Base-by-base conservation (phyloP, 1,140 invertebrate genomes). In the Phortica variegata region DNA sequence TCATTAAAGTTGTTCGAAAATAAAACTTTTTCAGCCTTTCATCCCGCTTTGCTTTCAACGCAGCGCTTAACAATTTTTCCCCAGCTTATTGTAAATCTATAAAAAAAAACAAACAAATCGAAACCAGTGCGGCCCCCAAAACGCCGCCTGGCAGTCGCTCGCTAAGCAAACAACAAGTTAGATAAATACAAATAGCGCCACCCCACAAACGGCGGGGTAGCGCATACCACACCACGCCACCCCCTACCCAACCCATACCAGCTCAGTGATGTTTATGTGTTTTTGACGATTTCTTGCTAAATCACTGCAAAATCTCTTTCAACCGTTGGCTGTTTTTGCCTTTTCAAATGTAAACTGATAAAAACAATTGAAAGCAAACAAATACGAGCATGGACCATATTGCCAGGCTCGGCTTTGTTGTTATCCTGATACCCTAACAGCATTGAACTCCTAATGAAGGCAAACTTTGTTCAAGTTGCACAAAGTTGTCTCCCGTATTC, bases 181-280 rank as follows among this genome's bases (percentile, higher is more conserved):
- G 18, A 38, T 12, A 38, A 38, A 38, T 26, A 10, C 23, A 26
- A 26, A 10, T 6, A 26, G 23, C 23, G 5, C 23, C 23, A 26
- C 5, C 10, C n/a, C n/a, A n/a, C n/a, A n/a, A n/a, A n/a, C n/a
- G n/a, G n/a, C n/a, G n/a, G n/a, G n/a, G n/a, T n/a, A n/a, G n/a
- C n/a, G n/a, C n/a, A n/a, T n/a, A n/a, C n/a, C n/a, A n/a, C n/a
- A n/a, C n/a, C n/a, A n/a, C n/a, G n/a, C n/a, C n/a, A n/a, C n/a
- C n/a, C n/a, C n/a, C n/a, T n/a, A n/a, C n/a, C n/a, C n/a, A n/a
- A n/a, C n/a, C n/a, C n/a, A n/a, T n/a, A n/a, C n/a, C n/a, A n/a
- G n/a, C n/a, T n/a, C n/a, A n/a, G n/a, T n/a, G n/a, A 63, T 69
- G 60, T 68, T 68, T 69, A 68, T 68, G 65, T 68, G 63, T 63